Base-by-base conservation (phyloP, 2,113 vertebrate species). In the Dasyornis broadbenti region DNA sequence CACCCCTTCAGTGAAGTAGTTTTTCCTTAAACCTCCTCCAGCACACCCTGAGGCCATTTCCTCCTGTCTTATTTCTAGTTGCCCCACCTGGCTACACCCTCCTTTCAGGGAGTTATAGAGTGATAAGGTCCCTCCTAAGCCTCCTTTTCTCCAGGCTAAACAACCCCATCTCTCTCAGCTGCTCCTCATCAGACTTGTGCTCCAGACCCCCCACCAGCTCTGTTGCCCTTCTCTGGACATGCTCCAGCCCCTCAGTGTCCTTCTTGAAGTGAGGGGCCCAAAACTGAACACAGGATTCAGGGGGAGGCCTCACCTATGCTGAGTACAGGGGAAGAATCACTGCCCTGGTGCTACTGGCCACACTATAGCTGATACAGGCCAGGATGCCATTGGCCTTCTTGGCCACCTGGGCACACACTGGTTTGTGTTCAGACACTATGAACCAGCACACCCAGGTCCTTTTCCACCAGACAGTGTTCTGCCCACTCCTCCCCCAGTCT, bases 151-250 rank as follows among this genome's bases (percentile, higher is more conserved):
- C 45, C 54, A 77, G 18, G 6, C 15, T 60, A 4, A 78, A 53
- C 27, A 23, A 0, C 3, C 4, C 6, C 53, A 53, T 33, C 27
- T 60, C 33, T 9, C 17, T 33, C 45, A 37, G 54, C 11, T 1
- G 2, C 23, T 53, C 10, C 18, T 39, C 37, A 60, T 7, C 6
- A 5, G 12, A 27, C 33, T 7, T 45, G 45, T 19, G 18, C 33
- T 45, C 14, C 45, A 16, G 63, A 60, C 3, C 18, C 15, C 45
- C 23, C 11, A 1, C 4, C 53, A 77, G 21, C 7, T 68, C 31
- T 2, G 0, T 0, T 18, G 2, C 53, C 22, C 27, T 45, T 15
- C 54, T 60, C 54, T 33, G 54, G 33, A 77, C 15, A 4, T 0
- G 0, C 27, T 45, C 19, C 45, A 60, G 18, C 22, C 0, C 11